Conservation (phyloP, 2,113 vertebrate genomes). For the Corvus hawaiiensis region DNA sequence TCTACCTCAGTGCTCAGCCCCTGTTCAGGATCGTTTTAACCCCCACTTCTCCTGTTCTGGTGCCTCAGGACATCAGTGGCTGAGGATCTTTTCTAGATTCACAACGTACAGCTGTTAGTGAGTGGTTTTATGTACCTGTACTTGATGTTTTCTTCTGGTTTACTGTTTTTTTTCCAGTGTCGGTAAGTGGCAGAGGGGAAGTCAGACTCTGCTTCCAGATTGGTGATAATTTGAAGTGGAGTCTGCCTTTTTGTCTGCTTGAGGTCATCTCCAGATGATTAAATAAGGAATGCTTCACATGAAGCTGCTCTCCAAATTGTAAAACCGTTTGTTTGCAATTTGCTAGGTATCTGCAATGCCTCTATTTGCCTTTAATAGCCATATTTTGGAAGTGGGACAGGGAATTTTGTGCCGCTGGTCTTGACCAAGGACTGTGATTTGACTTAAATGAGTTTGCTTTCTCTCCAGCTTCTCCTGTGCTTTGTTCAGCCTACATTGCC, state of each 20-base stretch:
- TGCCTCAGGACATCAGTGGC: not conserved
- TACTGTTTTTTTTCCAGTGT: rapidly evolving
- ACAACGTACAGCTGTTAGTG: not conserved
- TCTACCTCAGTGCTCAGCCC: rapidly evolving
- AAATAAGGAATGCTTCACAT: not conserved
- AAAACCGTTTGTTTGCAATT: conserved; percentile 6
- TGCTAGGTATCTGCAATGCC: not conserved
- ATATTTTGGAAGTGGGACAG: not conserved
- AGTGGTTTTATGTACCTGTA: not conserved
- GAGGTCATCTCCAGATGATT: not conserved
- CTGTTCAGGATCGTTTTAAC: not conserved
- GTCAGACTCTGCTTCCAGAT: not conserved
- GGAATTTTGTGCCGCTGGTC: not conserved
- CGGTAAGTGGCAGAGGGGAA: not conserved
- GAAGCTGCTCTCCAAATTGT: not conserved
- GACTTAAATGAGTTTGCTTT: not conserved
- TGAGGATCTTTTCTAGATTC: not conserved
- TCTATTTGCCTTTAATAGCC: not conserved
- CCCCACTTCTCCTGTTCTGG: not conserved
- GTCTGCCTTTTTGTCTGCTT: not conserved
- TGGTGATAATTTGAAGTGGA: rapidly evolving
- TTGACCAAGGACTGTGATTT: not conserved
- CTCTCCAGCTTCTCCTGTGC: rapidly evolving
- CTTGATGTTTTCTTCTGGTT: not conserved
- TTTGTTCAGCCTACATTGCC: not conserved